Conservation (phyloP, 1,140 invertebrate species). For the Penaeus japonicus region DNA sequence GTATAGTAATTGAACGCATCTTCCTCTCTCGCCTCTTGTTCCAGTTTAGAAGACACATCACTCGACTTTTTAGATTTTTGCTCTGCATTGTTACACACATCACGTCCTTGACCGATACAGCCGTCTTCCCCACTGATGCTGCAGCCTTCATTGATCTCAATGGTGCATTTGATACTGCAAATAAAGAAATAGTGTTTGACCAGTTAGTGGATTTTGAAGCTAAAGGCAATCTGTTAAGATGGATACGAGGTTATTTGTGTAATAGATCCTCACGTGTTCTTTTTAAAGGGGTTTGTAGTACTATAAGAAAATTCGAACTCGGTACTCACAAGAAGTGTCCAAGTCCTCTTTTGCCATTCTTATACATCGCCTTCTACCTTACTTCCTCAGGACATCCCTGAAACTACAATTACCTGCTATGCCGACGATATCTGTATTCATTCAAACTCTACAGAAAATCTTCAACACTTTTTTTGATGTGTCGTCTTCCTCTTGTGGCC, state of each 20-base stretch:
- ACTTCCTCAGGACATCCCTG: neutral
- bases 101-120: neutral
- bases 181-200: constrained; percentile 6
- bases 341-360: neutral
- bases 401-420: no score
- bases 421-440: neutral
- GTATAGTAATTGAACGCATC: neutral
- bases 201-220: neutral
- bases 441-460: neutral
- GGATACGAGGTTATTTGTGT: neutral
- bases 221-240: neutral
- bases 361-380: constrained; percentile 1
- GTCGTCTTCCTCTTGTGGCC: neutral
- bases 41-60: neutral
- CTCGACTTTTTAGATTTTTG: neutral
- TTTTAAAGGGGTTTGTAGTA: neutral
- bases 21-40: constrained; percentile 6
- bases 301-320: neutral
- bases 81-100: neutral
- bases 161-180: neutral
- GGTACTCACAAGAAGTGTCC: neutral
- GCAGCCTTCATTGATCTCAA: constrained; percentile 13
- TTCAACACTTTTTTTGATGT: neutral
- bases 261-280: neutral
- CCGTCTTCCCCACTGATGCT: constrained; percentile 1